Evolutionary conservation across 2,888 invertebrate species (phyloP).

Genomic region (Criorhina ranunculi): DNA sequence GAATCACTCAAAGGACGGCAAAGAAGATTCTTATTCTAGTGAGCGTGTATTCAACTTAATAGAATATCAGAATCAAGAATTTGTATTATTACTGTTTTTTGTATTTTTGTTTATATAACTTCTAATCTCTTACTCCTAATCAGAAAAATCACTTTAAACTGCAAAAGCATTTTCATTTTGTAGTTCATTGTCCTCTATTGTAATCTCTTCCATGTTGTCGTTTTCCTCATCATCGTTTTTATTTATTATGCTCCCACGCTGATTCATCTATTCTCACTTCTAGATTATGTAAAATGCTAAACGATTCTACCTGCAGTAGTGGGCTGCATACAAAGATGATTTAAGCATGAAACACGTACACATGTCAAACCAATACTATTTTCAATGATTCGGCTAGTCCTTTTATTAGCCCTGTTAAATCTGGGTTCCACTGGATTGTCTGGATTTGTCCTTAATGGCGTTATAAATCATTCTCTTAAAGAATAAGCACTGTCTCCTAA

Average conservation of each 20-base stretch:
- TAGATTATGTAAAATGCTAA: background rate
- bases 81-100: no score
- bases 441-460: background rate
- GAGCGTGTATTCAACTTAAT: no score
- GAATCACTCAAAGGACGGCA: background rate
- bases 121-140: no score
- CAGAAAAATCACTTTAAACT: background rate
- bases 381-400: conserved; percentile 2
- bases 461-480: no score
- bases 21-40: no score
- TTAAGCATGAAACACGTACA: background rate
- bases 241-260: conserved; percentile 8
- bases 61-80: no score
- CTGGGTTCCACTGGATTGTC: background rate
- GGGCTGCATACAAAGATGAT: no score
- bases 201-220: background rate
- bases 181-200: no score
- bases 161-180: background rate
- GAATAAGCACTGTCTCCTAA: no score
- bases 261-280: background rate
- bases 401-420: conserved; percentile 1
- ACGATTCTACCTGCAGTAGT: no score
- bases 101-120: no score
- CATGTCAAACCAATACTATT: background rate
- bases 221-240: background rate